Conservation (phyloP, 2,888 invertebrate genomes). For the Calameuta idolon region DNA sequence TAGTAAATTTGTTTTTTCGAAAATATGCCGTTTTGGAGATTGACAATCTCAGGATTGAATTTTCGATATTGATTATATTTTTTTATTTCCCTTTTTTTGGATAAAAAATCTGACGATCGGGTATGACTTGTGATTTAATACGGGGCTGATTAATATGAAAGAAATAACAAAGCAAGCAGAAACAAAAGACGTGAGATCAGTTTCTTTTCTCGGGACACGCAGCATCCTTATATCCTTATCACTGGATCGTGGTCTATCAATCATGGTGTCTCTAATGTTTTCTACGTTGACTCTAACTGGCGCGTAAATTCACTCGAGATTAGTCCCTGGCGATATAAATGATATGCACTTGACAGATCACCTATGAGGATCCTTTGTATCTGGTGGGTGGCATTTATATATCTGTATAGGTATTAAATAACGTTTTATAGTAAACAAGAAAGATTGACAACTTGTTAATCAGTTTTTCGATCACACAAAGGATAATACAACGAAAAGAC, state of each 20-base stretch:
- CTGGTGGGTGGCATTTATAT: neutral
- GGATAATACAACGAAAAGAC: too few species aligned
- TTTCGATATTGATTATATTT: too few species aligned
- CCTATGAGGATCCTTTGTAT: neutral
- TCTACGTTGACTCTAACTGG: conserved; percentile 40
- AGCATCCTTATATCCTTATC: conserved; percentile 42
- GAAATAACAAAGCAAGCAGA: neutral
- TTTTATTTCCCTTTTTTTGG: too few species aligned
- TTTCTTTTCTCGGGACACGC: conserved; percentile 13
- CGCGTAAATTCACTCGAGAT: conserved; percentile 45
- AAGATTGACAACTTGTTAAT: too few species aligned
- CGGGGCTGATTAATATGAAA: neutral
- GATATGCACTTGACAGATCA: conserved; percentile 13
- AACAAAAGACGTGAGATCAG: neutral
- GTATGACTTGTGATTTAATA: neutral
- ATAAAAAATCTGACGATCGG: too few species aligned
- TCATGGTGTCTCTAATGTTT: conserved; percentile 46
- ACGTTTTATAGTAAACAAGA: too few species aligned
- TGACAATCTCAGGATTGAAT: too few species aligned
- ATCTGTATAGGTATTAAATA: too few species aligned
- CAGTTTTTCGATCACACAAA: too few species aligned
- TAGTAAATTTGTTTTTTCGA: too few species aligned
- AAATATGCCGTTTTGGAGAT: too few species aligned
- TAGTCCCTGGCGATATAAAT: conserved; percentile 37
- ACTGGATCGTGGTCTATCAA: conserved; percentile 45